Evolutionary conservation across 2,113 vertebrate genomes (phyloP).

Genomic region (Dolichallabes microphthalmus): DNA sequence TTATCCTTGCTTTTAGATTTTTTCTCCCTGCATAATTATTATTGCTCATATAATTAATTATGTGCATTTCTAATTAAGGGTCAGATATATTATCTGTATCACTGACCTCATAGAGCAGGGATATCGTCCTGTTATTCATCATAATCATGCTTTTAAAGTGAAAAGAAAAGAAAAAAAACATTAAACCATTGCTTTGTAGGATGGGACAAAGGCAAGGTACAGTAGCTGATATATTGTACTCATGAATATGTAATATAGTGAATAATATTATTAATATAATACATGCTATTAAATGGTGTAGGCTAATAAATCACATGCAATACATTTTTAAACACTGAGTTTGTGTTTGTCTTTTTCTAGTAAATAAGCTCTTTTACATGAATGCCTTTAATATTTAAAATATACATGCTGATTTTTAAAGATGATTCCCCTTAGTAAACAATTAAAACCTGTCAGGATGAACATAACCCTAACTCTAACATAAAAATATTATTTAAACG

Average conservation of each 20-base stretch:
- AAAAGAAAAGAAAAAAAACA: background rate
- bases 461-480: background rate
- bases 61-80: background rate
- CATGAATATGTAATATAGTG: slow-evolving; percentile 27
- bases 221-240: slow-evolving; percentile 47
- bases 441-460: background rate
- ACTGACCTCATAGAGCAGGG: background rate
- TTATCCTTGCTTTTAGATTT: background rate
- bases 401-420: no score
- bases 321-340: slow-evolving; percentile 29
- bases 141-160: background rate
- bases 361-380: background rate
- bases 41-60: background rate
- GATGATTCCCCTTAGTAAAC: background rate
- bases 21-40: background rate
- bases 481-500: background rate
- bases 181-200: slow-evolving; percentile 64
- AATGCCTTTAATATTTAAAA: background rate
- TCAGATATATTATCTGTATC: background rate
- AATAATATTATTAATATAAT: slow-evolving; percentile 47
- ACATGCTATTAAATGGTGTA: slow-evolving; percentile 27
- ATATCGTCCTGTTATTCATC: slow-evolving; percentile 22
- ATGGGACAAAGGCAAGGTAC: slow-evolving; percentile 74
- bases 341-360: slow-evolving; percentile 47
- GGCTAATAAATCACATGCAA: slow-evolving; percentile 38